Evolutionary conservation across 1,140 invertebrate genomes (phyloP), one percentile per base, ranked within the genome.

Genomic region (Scylla paramamosain): DNA sequence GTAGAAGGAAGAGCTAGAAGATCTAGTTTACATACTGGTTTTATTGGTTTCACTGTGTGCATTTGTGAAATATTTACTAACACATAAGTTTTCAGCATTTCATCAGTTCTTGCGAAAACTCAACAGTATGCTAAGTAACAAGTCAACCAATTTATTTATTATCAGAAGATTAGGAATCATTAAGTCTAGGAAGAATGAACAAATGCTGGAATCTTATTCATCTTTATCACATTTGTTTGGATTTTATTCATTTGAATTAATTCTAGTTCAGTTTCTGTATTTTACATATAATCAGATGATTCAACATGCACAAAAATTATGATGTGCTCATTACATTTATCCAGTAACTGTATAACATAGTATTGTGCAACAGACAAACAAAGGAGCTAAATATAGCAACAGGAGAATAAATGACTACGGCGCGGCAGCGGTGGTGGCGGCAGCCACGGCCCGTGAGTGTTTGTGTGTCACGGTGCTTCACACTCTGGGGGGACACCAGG

Each of bases 11-110:
- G 67, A 77, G 67, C 16, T 77, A 20, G 67, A 77, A 20, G 67
- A n/a, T n/a, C 67, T 77, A n/a, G n/a, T 77, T n/a, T n/a, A 77
- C 67, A 77, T 77, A 25, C 67, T 77, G 67, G n/a, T 77, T n/a
- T 77, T 77, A 77, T 77, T 20, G 4, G 12, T n/a, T 77, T 77
- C 20, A 77, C 25, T n/a, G 20, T 77, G n/a, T 77, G 67, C 67
- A 77, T 77, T 77, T 12, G 67, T n/a, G 67, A 25, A 20, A 25
- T 77, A 77, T n/a, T 77, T 77, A 77, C 67, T n/a, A n/a, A 77
- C 20, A 77, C 16, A n/a, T 7, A 77, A 77, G 67, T n/a, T 77
- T 77, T 77, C 52, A 77, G 67, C 20, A n/a, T n/a, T 7, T 77
- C 20, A 7, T 77, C 16, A 77, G 20, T n/a, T 77, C 67, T 77